These are phyloP conservation scores for Phanerotoma sp. DNA, from an alignment of 2,888 invertebrate genomes.

Conservation along the genomic window DNA sequence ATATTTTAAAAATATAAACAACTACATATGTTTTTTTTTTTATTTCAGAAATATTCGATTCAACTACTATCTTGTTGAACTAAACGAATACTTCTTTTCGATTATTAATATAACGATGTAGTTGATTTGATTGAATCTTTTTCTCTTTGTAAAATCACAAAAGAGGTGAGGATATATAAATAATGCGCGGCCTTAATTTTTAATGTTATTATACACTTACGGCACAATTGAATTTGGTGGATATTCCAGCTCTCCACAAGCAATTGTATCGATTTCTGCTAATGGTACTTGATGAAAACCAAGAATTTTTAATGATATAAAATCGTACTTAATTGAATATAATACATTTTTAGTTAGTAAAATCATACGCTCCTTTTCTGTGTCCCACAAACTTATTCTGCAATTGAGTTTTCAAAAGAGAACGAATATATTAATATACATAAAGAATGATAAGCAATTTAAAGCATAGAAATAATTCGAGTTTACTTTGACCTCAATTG, in stretches of 20 bases:
- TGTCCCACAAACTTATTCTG: slow-evolving; percentile 87
- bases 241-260: slow-evolving; percentile 78
- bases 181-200: not conserved
- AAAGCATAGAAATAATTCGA: too few relatives aligned
- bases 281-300: slow-evolving; percentile 71
- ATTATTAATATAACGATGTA: too few relatives aligned
- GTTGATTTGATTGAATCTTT: too few relatives aligned
- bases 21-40: not conserved
- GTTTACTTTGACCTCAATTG: too few relatives aligned
- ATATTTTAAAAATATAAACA: slow-evolving; percentile 8
- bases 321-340: slow-evolving; percentile 79
- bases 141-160: too few relatives aligned
- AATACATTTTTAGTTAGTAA: slow-evolving; percentile 73
- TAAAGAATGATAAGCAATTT: too few relatives aligned
- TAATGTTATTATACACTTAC: slow-evolving; percentile 64
- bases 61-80: too few relatives aligned
- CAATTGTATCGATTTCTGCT: slow-evolving; percentile 69
- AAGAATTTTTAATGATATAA: slow-evolving; percentile 75
- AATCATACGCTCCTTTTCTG: slow-evolving; percentile 79
- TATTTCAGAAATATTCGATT: not conserved
- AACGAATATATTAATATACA: too few relatives aligned
- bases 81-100: too few relatives aligned
- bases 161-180: too few relatives aligned
- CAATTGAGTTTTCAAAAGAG: too few relatives aligned
- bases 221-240: slow-evolving; percentile 79